Evolutionary conservation across 2,113 vertebrate species (phyloP), one percentile per base, ranked within the genome.

Genomic region (Antigone vipio): DNA sequence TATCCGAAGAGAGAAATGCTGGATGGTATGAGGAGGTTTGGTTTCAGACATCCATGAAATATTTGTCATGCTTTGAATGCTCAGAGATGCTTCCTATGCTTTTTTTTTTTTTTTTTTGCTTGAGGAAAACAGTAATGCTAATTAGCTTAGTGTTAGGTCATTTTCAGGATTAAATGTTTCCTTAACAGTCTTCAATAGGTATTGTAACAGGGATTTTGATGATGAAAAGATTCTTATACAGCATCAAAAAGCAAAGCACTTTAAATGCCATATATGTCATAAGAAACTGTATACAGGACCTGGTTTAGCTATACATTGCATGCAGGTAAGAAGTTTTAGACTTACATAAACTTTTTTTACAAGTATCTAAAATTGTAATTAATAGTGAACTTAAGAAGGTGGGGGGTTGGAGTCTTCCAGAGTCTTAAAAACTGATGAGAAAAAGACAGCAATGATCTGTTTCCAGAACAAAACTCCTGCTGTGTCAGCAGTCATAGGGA

Each of bases 181-280:
- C 98, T 99, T 99, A 98, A 99, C 97, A 64, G 5, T 32, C 5
- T 82, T n/a, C n/a, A 75, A 49, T 89, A 99, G 99, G 99, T 99
- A 99, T 75, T 99, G 99, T 93, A 99, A 99, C 96, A 98, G 99
- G 96, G 99, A 99, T 97, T 99, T 99, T 96, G 99, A 99, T 85
- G 99, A 99, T 95, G 99, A 99, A 96, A 99, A 99, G 97, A 99
- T 99, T 79, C 99, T 99, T 79, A 99, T 99, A 96, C 99, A 99
- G 93, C 99, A 99, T 91, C 99, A 99, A 96, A 99, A 99, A 98
- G 99, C 99, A 56, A 99, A 99, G 95, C 99, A 99, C 98, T 99
- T 99, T 96, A 99, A 99, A 98, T 99, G 99, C 89, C 99, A 99
- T 78, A 99, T 99, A 97, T 99, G 99, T 97, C 99, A 99, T 96